Percentiles rank a stretch among this genome's conserved stretches.
Evolutionary conservation across 2,113 vertebrate species (phyloP).

Genomic region (Psilopogon haemacephalus): DNA sequence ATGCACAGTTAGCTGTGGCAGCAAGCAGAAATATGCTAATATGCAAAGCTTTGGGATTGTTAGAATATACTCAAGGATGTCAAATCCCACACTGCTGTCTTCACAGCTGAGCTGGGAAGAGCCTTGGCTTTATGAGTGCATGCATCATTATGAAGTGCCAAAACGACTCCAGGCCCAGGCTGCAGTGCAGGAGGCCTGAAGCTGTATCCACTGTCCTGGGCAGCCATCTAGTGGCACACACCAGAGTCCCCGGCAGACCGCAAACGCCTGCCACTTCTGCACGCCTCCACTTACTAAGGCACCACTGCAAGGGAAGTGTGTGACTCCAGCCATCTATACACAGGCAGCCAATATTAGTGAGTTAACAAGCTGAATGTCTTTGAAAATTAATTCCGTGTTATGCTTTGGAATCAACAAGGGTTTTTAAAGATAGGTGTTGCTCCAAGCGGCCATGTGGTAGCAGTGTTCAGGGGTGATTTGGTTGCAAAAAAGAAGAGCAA

Average conservation of each 20-base stretch:
- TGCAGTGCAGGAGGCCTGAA: not conserved
- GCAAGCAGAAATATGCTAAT: not conserved
- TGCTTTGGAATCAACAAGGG: not conserved
- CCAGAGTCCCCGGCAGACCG: not conserved
- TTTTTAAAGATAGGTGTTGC: not conserved
- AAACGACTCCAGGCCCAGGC: not conserved
- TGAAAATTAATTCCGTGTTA: not conserved
- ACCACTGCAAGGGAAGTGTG: not conserved
- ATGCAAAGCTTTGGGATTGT: not conserved
- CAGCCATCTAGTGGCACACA: constrained; percentile 70
- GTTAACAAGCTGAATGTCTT: not conserved
- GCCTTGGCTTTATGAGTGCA: accelerated
- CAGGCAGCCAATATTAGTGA: not conserved
- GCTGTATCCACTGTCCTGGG: constrained; percentile 58
- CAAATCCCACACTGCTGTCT: not conserved
- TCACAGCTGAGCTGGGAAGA: not conserved
- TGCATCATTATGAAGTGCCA: not conserved
- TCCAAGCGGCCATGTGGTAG: not conserved
- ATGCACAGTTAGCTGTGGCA: not conserved
- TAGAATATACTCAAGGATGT: not conserved
- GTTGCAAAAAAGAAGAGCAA: not conserved
- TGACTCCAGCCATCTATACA: not conserved
- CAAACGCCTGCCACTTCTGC: not conserved
- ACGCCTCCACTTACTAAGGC: not conserved
- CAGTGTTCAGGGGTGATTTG: not conserved